These are phyloP conservation scores for Pyralis farinalis DNA, from an alignment of 2,888 invertebrate genomes.

Conservation along the genomic window DNA sequence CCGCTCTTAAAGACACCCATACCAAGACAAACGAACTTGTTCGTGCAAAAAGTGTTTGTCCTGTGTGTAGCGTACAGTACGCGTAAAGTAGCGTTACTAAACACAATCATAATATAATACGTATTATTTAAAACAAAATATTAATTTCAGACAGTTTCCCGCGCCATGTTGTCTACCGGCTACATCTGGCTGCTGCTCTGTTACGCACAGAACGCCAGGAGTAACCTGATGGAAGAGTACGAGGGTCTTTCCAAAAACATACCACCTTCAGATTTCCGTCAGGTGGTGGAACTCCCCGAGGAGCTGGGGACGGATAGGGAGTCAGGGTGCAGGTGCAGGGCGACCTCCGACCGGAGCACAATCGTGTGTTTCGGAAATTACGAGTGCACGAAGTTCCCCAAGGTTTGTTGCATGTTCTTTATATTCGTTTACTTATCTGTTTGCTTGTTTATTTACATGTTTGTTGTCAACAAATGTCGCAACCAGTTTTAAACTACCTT, in stretches of 20 bases:
- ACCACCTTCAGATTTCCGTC: constrained; percentile 38
- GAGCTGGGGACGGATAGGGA: constrained; percentile 48
- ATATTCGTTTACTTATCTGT: too few relatives aligned
- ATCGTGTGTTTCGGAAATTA: constrained; percentile 78
- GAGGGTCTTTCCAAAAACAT: constrained; percentile 43
- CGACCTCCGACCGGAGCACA: constrained; percentile 40
- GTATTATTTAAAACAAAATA: too few relatives aligned
- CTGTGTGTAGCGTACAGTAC: too few relatives aligned
- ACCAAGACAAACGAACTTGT: too few relatives aligned
- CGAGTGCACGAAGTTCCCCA: constrained; percentile 71
- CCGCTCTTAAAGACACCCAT: too few relatives aligned
- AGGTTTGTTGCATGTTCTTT: constrained; percentile 46
- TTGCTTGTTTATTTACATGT: too few relatives aligned
- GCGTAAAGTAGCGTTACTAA: too few relatives aligned
- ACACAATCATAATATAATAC: too few relatives aligned
- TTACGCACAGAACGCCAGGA: constrained; percentile 51
- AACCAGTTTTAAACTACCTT: too few relatives aligned
- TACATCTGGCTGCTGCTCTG: constrained; percentile 63
- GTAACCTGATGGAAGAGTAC: constrained; percentile 52
- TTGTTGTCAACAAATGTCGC: too few relatives aligned
- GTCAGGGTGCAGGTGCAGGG: constrained; percentile 77
- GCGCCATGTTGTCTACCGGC: constrained; percentile 41
- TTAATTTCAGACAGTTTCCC: too few relatives aligned
- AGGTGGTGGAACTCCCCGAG: constrained; percentile 44
- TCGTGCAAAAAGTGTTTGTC: too few relatives aligned